Percentiles rank a stretch among this genome's conserved stretches.
phyloP scores from a whole-genome alignment of 1,140 invertebrate genomes.

The Atta colombica region DNA sequence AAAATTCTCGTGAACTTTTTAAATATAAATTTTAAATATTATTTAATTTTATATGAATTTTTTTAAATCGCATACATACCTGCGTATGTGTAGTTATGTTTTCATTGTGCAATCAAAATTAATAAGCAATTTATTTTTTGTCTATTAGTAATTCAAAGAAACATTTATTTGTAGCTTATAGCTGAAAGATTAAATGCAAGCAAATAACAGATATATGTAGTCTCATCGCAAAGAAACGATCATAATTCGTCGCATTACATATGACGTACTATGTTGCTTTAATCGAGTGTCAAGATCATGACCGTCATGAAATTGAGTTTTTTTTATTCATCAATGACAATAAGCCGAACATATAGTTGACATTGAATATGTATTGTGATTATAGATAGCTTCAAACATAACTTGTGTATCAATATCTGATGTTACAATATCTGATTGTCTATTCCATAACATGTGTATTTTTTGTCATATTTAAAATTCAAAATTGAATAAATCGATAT shows the following conservation, averaged over 20 bases:
- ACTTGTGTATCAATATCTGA: background rate
- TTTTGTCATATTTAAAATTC: background rate
- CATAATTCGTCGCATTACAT: background rate
- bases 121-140: constrained; percentile 5
- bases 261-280: background rate
- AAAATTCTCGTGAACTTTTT: background rate
- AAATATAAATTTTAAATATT: background rate
- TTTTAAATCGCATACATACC: background rate
- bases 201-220: constrained; percentile 3
- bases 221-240: background rate
- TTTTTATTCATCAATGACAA: background rate
- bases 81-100: background rate
- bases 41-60: background rate
- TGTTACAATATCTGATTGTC: too few species aligned
- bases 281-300: constrained; percentile 20
- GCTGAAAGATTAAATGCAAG: background rate
- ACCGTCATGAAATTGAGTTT: background rate
- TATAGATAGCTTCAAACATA: background rate
- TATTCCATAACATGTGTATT: too few species aligned
- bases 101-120: background rate
- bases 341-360: background rate
- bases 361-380: background rate
- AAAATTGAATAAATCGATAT: background rate
- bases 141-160: background rate
- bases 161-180: background rate